A percentile compares a stretch with the other conserved stretches of the same genome.
phyloP scores from a whole-genome alignment of 2,888 invertebrate genomes.

The Ophion slaviceki region DNA sequence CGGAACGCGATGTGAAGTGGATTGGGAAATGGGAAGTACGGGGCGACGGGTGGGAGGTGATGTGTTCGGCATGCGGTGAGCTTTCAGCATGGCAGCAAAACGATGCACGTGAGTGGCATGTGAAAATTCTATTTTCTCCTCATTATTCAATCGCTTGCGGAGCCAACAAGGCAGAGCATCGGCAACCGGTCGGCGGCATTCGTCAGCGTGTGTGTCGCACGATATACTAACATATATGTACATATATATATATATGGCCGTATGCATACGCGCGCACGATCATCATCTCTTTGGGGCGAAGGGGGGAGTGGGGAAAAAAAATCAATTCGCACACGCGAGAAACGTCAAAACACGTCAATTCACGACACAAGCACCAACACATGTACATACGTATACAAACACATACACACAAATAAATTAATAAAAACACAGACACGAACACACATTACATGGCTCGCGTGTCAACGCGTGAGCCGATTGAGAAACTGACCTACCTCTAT shows the following conservation, averaged over 20 bases:
- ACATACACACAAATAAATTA: slow-evolving; percentile 22
- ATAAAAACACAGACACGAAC: slow-evolving; percentile 26
- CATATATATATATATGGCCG: slow-evolving; percentile 40
- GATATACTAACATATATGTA: slow-evolving; percentile 53
- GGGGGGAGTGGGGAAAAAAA: neutral
- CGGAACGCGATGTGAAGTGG: slow-evolving; percentile 18
- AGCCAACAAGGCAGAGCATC: slow-evolving; percentile 60
- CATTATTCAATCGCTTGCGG: slow-evolving; percentile 68
- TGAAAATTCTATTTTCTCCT: slow-evolving; percentile 67
- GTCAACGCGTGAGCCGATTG: slow-evolving; percentile 46
- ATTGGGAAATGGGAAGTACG: slow-evolving; percentile 16
- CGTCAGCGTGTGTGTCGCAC: slow-evolving; percentile 60
- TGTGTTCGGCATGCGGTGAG: slow-evolving; percentile 65
- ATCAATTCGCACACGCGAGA: slow-evolving; percentile 35
- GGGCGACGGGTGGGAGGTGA: slow-evolving; percentile 53
- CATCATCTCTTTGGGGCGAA: slow-evolving; percentile 36
- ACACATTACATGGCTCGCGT: slow-evolving; percentile 32
- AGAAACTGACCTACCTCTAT: slow-evolving; percentile 28
- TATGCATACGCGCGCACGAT: slow-evolving; percentile 50
- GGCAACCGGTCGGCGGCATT: slow-evolving; percentile 65
- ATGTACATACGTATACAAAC: neutral
- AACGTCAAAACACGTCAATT: slow-evolving; percentile 51
- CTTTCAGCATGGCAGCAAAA: slow-evolving; percentile 69
- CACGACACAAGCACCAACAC: slow-evolving; percentile 8
- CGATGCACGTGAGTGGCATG: slow-evolving; percentile 68